Evolutionary conservation across 2,797 vertebrate genomes (phyloP), one percentile per base, ranked within the genome.

Genomic region (Borostomias antarcticus): DNA sequence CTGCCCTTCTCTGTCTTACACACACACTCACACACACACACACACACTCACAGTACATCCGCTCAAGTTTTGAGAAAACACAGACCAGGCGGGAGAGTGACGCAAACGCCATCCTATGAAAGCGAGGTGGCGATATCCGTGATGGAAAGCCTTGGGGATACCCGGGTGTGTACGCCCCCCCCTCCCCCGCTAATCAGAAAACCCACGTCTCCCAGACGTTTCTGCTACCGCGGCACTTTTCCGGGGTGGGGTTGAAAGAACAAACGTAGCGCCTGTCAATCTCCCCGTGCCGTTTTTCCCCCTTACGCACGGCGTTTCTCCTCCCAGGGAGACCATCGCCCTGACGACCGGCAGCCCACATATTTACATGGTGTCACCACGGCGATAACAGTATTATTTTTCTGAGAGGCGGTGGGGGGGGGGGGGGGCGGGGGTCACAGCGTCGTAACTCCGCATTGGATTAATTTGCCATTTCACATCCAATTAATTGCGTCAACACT

Each of bases 381-480:
- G 60, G 68, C 62, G 68, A 81, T 83, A 86, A 83, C 77, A 60
- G 69, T 69, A 40, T 64, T 64, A 51, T 52, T 58, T 65, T 37
- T 13, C 35, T 37, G 32, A 13, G 35, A 37, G 9, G 35, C 35
- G 35, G 15, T 8, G 35, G 3, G 8, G 35, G 59, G 78, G 79
- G 70, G 67, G 66, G 58, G 61, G 45, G 54, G 37, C 13, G 76
- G 85, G 82, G 77, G 78, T 56, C 19, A 82, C 79, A 62, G 73
- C 64, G 53, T 77, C 13, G 64, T 80, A 69, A 79, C 82, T 85
- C 72, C 66, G 70, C 66, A 76, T 82, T 78, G 82, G 83, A 86
- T 91, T 90, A 79, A 87, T 91, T 89, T 76, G 78, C 82, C 85
- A 90, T 91, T 91, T 92, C 84, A 86, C 87, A 88, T 90, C 79